Percentiles rank a stretch among this genome's conserved stretches.
These are phyloP conservation scores for Chydorus sphaericus DNA, from an alignment of 2,888 invertebrate genomes.

Conservation along the genomic window DNA sequence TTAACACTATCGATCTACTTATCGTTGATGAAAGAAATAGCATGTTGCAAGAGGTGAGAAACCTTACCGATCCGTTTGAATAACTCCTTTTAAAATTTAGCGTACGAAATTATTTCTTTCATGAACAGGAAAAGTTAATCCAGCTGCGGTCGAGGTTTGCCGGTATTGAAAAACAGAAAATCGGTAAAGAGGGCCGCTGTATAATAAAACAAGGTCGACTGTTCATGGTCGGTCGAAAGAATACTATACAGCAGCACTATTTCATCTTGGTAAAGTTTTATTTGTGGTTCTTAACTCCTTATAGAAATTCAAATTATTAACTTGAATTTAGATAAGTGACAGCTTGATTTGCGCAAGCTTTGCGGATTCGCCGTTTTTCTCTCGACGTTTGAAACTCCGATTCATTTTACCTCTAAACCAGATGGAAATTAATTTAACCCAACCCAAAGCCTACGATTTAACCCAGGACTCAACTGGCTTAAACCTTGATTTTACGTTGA, in stretches of 20 bases:
- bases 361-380: constrained; percentile 24
- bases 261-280: constrained; percentile 47
- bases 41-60: constrained; percentile 38
- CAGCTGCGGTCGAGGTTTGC: constrained; percentile 35
- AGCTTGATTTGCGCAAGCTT: constrained; percentile 32
- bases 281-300: background rate
- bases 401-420: constrained; percentile 37
- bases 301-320: background rate
- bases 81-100: no score
- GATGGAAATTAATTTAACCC: constrained; percentile 35
- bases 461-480: constrained; percentile 37
- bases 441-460: constrained; percentile 39
- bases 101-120: constrained; percentile 10
- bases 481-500: no score
- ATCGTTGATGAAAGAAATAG: no score
- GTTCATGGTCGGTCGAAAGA: constrained; percentile 45
- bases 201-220: constrained; percentile 47
- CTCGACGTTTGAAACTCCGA: constrained; percentile 29
- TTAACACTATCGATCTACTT: no score
- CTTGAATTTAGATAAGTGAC: constrained; percentile 35
- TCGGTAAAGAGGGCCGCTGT: constrained; percentile 38
- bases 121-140: constrained; percentile 36
- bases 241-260: constrained; percentile 44
- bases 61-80: no score
- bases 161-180: constrained; percentile 30